Evolutionary conservation across 1,140 invertebrate species (phyloP).

Genomic region (Meloidogyne exigua): DNA sequence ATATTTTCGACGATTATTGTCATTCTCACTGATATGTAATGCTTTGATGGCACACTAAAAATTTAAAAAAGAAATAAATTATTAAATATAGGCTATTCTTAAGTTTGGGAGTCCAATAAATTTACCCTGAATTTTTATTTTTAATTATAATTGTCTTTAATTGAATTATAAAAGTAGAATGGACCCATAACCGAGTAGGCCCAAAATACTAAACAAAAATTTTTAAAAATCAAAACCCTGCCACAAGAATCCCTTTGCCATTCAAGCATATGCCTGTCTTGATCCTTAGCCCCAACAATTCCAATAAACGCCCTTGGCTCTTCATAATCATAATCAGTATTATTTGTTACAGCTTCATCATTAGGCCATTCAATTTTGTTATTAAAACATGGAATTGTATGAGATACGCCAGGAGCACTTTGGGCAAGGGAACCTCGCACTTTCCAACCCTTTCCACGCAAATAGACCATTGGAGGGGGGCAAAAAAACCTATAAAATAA

Average conservation of each 20-base stretch:
- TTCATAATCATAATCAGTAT: conserved; percentile 20
- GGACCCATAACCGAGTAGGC: too few relatives aligned
- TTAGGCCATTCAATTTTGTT: conserved; percentile 26
- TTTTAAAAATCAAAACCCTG: conserved; percentile 50
- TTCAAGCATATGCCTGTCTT: conserved; percentile 97
- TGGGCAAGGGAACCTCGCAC: conserved; percentile 73
- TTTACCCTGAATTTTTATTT: too few relatives aligned
- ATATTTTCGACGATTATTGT: conserved; percentile 97
- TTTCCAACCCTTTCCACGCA: conserved; percentile 91
- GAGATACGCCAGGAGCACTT: not conserved
- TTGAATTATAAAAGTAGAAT: too few relatives aligned
- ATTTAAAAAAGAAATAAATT: conserved; percentile 8
- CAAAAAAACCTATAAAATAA: conserved; percentile 85
- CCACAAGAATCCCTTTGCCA: conserved; percentile 73
- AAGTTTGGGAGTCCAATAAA: too few relatives aligned
- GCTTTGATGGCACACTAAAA: conserved; percentile 98
- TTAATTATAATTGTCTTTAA: too few relatives aligned
- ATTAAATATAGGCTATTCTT: too few relatives aligned
- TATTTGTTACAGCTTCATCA: not conserved
- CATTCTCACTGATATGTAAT: conserved; percentile 84
- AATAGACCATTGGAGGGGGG: conserved; percentile 95
- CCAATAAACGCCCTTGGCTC: conserved; percentile 97
- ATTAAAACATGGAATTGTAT: not conserved
- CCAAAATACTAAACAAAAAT: conserved; percentile 13
- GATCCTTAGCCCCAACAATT: conserved; percentile 89